Evolutionary conservation across 2,797 vertebrate species (phyloP), one percentile per base, ranked within the genome.

Genomic region (Syngnathus acus): DNA sequence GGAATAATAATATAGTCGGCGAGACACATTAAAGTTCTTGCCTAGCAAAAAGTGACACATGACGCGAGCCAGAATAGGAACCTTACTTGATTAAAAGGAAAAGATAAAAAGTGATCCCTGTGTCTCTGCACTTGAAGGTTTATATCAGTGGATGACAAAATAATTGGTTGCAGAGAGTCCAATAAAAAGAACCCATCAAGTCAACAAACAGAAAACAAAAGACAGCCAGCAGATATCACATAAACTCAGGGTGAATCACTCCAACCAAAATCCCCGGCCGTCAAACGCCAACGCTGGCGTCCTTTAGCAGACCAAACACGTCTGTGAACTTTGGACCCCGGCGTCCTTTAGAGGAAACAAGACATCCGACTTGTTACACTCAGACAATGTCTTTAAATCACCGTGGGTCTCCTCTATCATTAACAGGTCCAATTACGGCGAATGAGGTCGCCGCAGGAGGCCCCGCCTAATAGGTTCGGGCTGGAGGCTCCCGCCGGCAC

Each of bases 231-330:
- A 79, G 77, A 76, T 82, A 84, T 90, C 88, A 68, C 75, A 83
- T 91, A 78, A 84, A 87, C 86, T 79, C 72, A 86, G 82, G 85
- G 84, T 72, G 77, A 80, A 72, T 84, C 75, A 74, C 72, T 79
- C 70, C 55, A 0, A 70, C 71, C 76, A 75, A 72, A 80, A 74
- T 69, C 62, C 74, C 50, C n/a, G 19, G 76, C 82, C 82, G 75
- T 82, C 68, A 83, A 84, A 84, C 65, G 42, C 70, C 50, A 21
- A 62, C 69, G 74, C 82, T 69, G 76, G 75, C 66, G 69, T 82
- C 86, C 86, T 83, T 87, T 85, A 87, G 85, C 85, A 86, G 76
- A 72, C 75, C 84, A 84, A 89, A 88, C 84, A 88, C 79, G 83
- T 86, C 76, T 76, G 68, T 74, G 67, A 83, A 78, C 47, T 54